Evolutionary conservation across 2,113 vertebrate species (phyloP).

Genomic region (Pan troglodytes): NHGRI_mPanTro3-v2.1_pri NC_072413.2:20832501-20833000

Average conservation of each 20-base stretch:
- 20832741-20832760: not conserved
- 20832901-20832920: too few species aligned
- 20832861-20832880: too few species aligned
- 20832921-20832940: too few species aligned
- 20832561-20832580: not conserved
- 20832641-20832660: not conserved
- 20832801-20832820: not conserved
- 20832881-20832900: too few species aligned
- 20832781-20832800: not conserved
- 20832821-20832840: not conserved
- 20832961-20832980: too few species aligned
- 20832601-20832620: not conserved
- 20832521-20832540: not conserved
- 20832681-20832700: not conserved
- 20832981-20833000: too few species aligned
- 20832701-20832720: not conserved
- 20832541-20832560: not conserved
- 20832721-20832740: not conserved
- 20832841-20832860: too few species aligned
- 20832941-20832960: too few species aligned
- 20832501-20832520: not conserved
- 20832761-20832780: constrained; percentile 36
- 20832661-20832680: not conserved
- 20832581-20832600: not conserved
- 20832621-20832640: not conserved